A percentile compares a stretch with the other conserved stretches of the same genome.
Evolutionary conservation across 1,140 invertebrate species (phyloP).

Genomic region (Pomacea maculata): DNA sequence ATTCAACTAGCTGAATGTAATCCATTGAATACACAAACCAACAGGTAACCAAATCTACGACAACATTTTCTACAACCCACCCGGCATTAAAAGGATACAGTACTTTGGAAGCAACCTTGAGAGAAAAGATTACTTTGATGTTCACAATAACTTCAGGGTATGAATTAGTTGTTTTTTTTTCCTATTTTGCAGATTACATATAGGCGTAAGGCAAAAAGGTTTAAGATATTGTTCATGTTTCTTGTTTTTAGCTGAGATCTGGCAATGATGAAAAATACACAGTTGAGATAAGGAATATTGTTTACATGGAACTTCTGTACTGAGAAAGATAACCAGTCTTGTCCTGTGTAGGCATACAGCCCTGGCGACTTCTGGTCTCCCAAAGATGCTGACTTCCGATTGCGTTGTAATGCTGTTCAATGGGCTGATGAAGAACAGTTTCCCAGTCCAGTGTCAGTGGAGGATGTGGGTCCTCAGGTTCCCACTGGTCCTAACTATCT

Average conservation of each 20-base stretch:
- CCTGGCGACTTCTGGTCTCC: slow-evolving; percentile 15
- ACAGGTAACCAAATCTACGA: slow-evolving; percentile 24
- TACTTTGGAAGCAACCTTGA: background rate
- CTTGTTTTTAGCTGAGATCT: too few species aligned
- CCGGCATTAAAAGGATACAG: background rate
- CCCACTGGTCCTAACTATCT: slow-evolving; percentile 25
- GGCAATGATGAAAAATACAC: too few species aligned
- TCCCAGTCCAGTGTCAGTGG: slow-evolving; percentile 6
- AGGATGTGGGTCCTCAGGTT: slow-evolving; percentile 27
- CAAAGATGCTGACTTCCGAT: slow-evolving; percentile 17
- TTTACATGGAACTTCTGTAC: background rate
- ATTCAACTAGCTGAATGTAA: too few species aligned
- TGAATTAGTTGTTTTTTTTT: background rate
- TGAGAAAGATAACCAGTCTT: too few species aligned
- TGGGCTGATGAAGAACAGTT: slow-evolving; percentile 27
- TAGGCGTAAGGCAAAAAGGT: background rate
- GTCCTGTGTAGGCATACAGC: background rate
- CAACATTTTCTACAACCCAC: slow-evolving; percentile 21
- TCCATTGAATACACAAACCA: too few species aligned
- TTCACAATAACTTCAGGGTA: slow-evolving; percentile 19
- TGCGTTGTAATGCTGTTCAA: slow-evolving; percentile 19
- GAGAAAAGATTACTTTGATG: slow-evolving; percentile 17
- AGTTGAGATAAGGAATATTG: too few species aligned
- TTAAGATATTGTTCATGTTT: background rate
- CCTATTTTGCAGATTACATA: too few species aligned